Evolutionary conservation across 2,888 invertebrate species (phyloP).

Genomic region (Globia sparganii): DNA sequence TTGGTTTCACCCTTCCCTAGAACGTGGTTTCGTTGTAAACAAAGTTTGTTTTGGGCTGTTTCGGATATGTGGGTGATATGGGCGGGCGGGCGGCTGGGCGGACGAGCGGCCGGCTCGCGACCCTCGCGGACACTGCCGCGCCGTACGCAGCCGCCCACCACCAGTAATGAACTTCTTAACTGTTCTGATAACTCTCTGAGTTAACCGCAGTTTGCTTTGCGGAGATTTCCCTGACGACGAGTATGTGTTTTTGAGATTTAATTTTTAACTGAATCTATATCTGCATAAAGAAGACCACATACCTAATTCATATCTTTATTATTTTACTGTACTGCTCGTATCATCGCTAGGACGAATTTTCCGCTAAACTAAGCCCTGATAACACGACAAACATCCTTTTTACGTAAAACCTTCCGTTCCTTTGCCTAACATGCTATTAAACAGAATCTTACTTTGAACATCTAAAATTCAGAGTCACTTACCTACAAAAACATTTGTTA

Average conservation of each 20-base stretch:
- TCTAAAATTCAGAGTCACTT: constrained; percentile 1
- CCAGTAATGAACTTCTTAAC: constrained; percentile 34
- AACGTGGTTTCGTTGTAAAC: constrained; percentile 29
- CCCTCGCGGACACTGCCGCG: constrained; percentile 70
- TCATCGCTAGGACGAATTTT: not conserved
- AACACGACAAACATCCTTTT: constrained; percentile 21
- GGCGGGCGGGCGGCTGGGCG: constrained; percentile 64
- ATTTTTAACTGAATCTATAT: not conserved
- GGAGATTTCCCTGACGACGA: constrained; percentile 7
- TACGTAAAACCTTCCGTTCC: constrained; percentile 30
- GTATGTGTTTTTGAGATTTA: constrained; percentile 1
- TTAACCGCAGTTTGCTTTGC: constrained; percentile 30
- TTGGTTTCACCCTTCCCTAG: constrained; percentile 1
- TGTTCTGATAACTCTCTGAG: constrained; percentile 38
- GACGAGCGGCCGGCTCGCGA: constrained; percentile 69
- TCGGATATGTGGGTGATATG: constrained; percentile 60
- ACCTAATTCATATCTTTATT: not conserved
- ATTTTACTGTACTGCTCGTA: constrained; percentile 5
- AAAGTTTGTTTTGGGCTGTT: constrained; percentile 57
- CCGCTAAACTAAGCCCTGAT: constrained; percentile 18
- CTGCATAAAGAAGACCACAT: not conserved
- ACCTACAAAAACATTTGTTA: constrained; percentile 1
- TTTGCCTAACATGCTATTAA: constrained; percentile 5
- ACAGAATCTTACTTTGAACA: constrained; percentile 9
- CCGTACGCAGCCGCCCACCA: constrained; percentile 57